A percentile compares a stretch with the other conserved stretches of the same genome.
phyloP scores from a whole-genome alignment of 2,797 vertebrate genomes.

The Leucoraja ocellata region DNA sequence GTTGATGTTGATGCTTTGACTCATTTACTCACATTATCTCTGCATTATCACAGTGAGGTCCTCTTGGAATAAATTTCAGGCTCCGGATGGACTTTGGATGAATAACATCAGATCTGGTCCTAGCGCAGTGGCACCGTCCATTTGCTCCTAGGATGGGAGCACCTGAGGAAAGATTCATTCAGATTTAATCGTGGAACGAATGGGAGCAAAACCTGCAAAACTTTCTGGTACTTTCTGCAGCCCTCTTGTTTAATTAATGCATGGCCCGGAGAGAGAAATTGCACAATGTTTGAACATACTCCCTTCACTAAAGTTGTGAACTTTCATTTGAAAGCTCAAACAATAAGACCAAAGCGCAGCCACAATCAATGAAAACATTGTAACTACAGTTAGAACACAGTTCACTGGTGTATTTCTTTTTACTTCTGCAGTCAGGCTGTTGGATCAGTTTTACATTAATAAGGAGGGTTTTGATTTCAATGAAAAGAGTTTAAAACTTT shows the following conservation, averaged over 20 bases:
- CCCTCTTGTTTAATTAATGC: too few species aligned
- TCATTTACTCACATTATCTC: slow-evolving; percentile 28
- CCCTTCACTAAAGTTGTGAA: too few species aligned
- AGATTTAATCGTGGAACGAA: neutral
- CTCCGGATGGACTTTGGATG: neutral
- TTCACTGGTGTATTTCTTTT: too few species aligned
- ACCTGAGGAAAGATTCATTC: neutral
- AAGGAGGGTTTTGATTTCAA: neutral
- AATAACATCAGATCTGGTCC: neutral
- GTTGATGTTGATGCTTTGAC: neutral
- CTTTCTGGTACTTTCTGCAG: too few species aligned
- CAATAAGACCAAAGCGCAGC: too few species aligned
- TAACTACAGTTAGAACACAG: too few species aligned
- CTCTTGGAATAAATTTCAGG: neutral
- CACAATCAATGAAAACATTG: too few species aligned
- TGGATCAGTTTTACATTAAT: neutral
- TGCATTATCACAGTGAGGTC: neutral
- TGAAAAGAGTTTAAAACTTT: neutral
- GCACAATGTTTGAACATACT: too few species aligned
- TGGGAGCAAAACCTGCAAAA: neutral
- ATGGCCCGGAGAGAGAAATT: too few species aligned
- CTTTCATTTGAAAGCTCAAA: too few species aligned
- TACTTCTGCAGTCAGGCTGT: too few species aligned
- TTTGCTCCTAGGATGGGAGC: neutral
- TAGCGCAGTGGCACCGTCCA: neutral